These are phyloP conservation scores for Melipona beecheii DNA, from an alignment of 2,888 invertebrate genomes.

Conservation along the genomic window DNA sequence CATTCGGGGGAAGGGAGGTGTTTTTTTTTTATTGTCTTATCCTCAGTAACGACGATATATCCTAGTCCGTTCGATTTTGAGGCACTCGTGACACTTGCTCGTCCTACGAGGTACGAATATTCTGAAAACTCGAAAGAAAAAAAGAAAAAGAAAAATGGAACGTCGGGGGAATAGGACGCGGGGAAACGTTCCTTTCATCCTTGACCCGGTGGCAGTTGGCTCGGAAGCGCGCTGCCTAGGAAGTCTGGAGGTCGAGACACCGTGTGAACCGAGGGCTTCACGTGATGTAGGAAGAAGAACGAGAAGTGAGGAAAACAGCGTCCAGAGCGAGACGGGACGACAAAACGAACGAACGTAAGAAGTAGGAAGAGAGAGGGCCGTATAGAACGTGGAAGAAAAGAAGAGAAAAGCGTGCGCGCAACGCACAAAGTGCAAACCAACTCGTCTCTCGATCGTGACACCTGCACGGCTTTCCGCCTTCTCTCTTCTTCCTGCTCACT, in stretches of 20 bases:
- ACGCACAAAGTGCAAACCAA: slow-evolving; percentile 53
- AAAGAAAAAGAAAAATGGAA: not conserved
- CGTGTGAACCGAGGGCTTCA: slow-evolving; percentile 58
- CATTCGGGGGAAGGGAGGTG: no score
- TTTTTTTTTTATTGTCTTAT: no score
- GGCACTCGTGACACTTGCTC: no score
- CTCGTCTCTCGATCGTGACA: slow-evolving; percentile 61
- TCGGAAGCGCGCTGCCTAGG: slow-evolving; percentile 27
- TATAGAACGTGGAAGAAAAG: not conserved
- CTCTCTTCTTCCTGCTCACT: slow-evolving; percentile 8
- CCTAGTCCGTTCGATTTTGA: no score
- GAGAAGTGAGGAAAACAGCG: not conserved
- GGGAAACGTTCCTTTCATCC: slow-evolving; percentile 26
- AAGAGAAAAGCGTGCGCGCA: slow-evolving; percentile 20
- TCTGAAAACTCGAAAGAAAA: not conserved
- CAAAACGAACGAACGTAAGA: not conserved
- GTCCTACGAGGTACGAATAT: no score
- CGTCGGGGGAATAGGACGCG: not conserved
- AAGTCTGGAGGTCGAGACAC: slow-evolving; percentile 50
- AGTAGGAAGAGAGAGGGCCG: slow-evolving; percentile 9
- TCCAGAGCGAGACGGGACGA: not conserved
- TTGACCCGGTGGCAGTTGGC: slow-evolving; percentile 35
- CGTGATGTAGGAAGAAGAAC: slow-evolving; percentile 47
- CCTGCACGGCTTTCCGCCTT: slow-evolving; percentile 53
- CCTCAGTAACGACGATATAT: no score